Conservation (phyloP, 2,797 vertebrate species). For the Myotis daubentonii region DNA sequence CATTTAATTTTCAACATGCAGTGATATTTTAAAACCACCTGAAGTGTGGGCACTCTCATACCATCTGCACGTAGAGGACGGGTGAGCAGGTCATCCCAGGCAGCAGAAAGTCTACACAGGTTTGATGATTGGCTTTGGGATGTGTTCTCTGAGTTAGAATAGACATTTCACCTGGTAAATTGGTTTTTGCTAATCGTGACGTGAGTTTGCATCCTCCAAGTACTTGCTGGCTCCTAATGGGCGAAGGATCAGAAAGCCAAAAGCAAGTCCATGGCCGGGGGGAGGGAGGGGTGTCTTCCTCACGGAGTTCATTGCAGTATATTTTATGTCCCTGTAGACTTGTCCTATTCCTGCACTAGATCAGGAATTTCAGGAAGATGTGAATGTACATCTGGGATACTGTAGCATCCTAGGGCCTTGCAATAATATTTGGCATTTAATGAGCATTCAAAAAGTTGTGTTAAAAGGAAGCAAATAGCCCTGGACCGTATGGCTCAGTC, state of each 20-base stretch:
- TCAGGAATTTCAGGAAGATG: background rate
- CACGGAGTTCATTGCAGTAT: background rate
- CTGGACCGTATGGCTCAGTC: background rate
- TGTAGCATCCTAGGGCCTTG: no score
- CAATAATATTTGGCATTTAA: background rate
- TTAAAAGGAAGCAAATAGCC: background rate
- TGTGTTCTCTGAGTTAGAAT: background rate
- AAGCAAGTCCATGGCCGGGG: background rate
- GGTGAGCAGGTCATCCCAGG: background rate
- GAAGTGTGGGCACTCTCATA: background rate
- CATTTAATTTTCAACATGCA: background rate
- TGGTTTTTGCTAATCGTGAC: background rate
- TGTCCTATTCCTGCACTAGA: background rate
- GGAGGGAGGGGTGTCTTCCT: background rate
- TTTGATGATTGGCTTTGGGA: background rate
- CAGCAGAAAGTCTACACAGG: background rate
- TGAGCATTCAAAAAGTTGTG: background rate
- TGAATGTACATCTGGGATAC: accelerated
- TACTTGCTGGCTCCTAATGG: background rate
- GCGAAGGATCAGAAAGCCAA: background rate
- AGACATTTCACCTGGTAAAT: background rate
- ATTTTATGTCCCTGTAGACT: background rate
- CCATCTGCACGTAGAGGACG: accelerated
- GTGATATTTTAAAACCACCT: background rate
- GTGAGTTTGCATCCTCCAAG: background rate